Evolutionary conservation across 1,140 invertebrate species (phyloP).

Genomic region (Rhopalosiphum maidis): DNA sequence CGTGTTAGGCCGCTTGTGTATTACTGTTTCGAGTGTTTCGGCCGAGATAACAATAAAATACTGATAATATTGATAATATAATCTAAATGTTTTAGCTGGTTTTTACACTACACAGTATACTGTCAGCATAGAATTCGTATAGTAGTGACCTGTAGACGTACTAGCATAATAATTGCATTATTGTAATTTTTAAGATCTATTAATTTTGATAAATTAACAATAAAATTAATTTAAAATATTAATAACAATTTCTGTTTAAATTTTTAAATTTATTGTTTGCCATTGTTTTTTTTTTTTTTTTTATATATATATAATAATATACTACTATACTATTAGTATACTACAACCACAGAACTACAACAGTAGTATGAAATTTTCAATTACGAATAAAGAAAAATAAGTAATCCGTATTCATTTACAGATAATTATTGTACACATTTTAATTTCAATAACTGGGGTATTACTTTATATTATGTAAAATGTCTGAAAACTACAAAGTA

Average conservation of each 20-base stretch:
- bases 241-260: background rate
- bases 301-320: background rate
- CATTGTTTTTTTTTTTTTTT: background rate
- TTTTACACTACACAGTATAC: too few species aligned
- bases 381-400: background rate
- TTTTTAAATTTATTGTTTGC: background rate
- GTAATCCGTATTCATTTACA: background rate
- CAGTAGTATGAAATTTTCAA: background rate
- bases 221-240: background rate
- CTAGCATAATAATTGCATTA: too few species aligned
- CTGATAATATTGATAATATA: too few species aligned
- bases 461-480: background rate
- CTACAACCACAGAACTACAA: background rate
- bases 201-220: too few species aligned
- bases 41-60: too few species aligned
- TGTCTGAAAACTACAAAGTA: slow-evolving; percentile 7
- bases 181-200: too few species aligned
- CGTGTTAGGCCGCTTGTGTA: too few species aligned
- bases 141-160: too few species aligned
- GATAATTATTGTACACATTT: background rate
- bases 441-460: background rate
- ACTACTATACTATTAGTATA: too few species aligned
- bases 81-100: too few species aligned
- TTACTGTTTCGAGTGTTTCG: too few species aligned
- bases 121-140: too few species aligned